Evolutionary conservation across 2,888 invertebrate genomes (phyloP), one percentile per base, ranked within the genome.

Genomic region (Hymenopus coronatus): DNA sequence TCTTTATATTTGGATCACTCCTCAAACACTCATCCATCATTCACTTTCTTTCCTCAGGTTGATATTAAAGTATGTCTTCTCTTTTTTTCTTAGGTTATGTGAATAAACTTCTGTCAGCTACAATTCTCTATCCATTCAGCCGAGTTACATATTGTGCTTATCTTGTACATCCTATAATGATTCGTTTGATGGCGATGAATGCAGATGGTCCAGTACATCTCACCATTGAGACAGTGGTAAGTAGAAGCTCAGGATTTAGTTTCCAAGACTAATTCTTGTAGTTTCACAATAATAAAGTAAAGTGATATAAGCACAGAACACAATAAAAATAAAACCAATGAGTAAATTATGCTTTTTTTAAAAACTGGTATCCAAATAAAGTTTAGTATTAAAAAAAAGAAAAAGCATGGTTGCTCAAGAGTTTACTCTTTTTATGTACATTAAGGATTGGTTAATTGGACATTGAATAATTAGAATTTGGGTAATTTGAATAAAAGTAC

Each of bases 131-230:
- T 93, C 97, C 97, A 89, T 96, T 97, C 93, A 97, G 97, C 88
- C 94, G 97, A 91, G 97, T 97, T 27, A 98, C 97, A 84, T 98
- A 98, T 93, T 98, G 97, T 93, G 97, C 97, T 0, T 98, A 97
- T 93, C 94, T 98, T 90, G 95, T 98, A 90, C 97, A 98, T 93
- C 97, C 97, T 0, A 95, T 98, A 88, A 96, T 97, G 90, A 96
- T 98, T 91, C 95, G 97, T 91, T 94, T 96, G 91, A 96, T 97
- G 92, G 96, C 97, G 84, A 96, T 98, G 95, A 96, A 96, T 91
- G 95, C 97, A 93, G 97, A 97, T 92, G 96, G 97, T 91, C 97
- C 97, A 82, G 94, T 97, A 86, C 97, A 98, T 93, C 93, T 98
- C 91, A 97, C 97, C 82, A 96, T 96, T 91, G 95, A 96, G 92